Evolutionary conservation across 2,113 vertebrate genomes (phyloP), one percentile per base, ranked within the genome.

Genomic region (Takifugu bimaculatus): DNA sequence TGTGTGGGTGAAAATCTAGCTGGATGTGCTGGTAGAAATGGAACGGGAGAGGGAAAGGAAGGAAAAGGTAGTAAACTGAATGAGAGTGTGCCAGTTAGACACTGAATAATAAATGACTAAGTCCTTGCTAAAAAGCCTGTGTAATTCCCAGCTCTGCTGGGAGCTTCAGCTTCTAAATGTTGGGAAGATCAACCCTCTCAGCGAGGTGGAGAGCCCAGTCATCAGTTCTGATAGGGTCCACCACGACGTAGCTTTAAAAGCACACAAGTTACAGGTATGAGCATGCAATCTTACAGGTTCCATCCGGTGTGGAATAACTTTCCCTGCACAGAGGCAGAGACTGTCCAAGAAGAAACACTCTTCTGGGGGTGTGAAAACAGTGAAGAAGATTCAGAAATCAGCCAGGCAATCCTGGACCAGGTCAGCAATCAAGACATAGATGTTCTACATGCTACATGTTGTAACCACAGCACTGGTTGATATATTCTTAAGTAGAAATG

Each of bases 1-100:
- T 91, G 89, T 79, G 51, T 54, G 32, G 85, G 83, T 56, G 71
- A 78, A 61, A 80, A 75, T 48, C 54, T 90, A n/a, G 68, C 58
- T 92, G 47, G 83, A 90, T 35, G 85, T 90, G 70, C 85, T 92
- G 10, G 27, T 88, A 4, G 70, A 89, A 81, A 90, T 91, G 82
- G 87, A 90, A 50, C 83, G 35, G 6, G 80, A 88, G 65, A 75
- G 58, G 27, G 65, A 87, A 49, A 79, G 65, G 42, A 85, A 75
- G 47, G 86, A 90, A 63, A 75, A 78, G 83, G 90, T 91, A 74
- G 12, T 50, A 1, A 9, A 10, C 44, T 13, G 44, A 26, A 35
- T 5, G 6, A 43, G 28, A 13, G 25, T 43, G 52, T 57, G 25
- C 49, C 7, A 26, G n/a, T 14, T 50, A 15, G 3, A 60, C 0